phyloP scores from a whole-genome alignment of 1,140 invertebrate species.

The Drosophila tsacasi region DNA sequence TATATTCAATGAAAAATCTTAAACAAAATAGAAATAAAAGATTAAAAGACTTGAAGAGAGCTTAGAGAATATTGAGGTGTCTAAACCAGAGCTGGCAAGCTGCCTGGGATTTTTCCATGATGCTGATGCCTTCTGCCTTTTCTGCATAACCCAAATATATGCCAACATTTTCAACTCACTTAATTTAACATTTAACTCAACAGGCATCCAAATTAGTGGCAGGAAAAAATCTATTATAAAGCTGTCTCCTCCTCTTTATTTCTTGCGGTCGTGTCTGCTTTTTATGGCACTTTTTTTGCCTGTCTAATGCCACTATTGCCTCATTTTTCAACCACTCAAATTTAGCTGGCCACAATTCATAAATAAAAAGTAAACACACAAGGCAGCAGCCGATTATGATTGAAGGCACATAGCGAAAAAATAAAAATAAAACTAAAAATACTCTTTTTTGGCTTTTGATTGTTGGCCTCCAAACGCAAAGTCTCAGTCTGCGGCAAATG shows the following conservation, averaged over 20 bases:
- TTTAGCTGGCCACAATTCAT: conserved; percentile 51
- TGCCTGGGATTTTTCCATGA: conserved; percentile 13
- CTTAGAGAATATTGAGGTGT: neutral
- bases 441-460: conserved; percentile 19
- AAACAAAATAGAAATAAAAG: too few species aligned
- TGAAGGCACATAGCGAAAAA: conserved; percentile 24
- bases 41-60: neutral
- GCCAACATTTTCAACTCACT: neutral
- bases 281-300: conserved; percentile 28
- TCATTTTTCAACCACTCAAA: conserved; percentile 49
- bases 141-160: neutral
- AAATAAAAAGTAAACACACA: conserved; percentile 52
- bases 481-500: conserved; percentile 15
- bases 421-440: neutral
- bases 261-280: conserved; percentile 30
- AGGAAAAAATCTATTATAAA: conserved; percentile 8
- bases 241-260: conserved; percentile 15
- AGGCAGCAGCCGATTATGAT: conserved; percentile 50
- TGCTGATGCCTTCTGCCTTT: neutral
- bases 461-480: conserved; percentile 36
- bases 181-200: conserved; percentile 3
- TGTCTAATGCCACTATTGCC: conserved; percentile 30
- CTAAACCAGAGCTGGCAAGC: too few species aligned
- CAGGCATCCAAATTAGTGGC: neutral
- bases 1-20: too few species aligned